phyloP scores from a whole-genome alignment of 2,113 vertebrate species.

The Colaptes auratus region DNA sequence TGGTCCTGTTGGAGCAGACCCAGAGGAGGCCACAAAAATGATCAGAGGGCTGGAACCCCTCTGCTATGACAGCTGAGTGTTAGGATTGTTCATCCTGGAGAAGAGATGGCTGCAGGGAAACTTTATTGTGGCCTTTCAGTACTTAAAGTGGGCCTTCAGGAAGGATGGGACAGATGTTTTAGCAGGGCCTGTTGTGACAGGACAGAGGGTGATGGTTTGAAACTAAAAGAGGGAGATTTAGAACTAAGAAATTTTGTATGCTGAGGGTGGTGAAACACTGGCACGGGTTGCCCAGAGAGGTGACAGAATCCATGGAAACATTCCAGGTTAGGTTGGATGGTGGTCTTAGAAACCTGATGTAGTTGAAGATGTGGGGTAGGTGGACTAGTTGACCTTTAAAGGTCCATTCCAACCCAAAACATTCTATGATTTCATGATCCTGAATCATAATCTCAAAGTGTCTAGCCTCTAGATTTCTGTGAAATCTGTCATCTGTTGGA shows the following conservation, averaged over 20 bases:
- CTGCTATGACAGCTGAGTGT: too few species aligned
- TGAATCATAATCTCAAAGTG: not conserved
- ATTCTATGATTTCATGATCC: not conserved
- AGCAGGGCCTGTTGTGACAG: too few species aligned
- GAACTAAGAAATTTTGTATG: not conserved
- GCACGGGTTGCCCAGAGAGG: not conserved
- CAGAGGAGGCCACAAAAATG: too few species aligned
- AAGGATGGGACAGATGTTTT: too few species aligned
- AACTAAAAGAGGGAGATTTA: not conserved
- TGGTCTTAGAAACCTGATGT: too few species aligned
- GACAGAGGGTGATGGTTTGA: not conserved
- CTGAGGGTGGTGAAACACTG: not conserved
- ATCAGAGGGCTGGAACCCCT: too few species aligned
- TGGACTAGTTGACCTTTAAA: not conserved
- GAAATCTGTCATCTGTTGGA: fast-evolving
- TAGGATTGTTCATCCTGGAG: too few species aligned
- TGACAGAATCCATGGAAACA: not conserved
- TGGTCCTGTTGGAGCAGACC: too few species aligned
- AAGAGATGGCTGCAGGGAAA: too few species aligned
- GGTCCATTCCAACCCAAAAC: not conserved
- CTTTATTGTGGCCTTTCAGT: too few species aligned
- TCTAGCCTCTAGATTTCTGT: not conserved
- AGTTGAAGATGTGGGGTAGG: not conserved
- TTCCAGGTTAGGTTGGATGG: not conserved
- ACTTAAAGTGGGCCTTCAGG: too few species aligned